Base-by-base conservation (phyloP, 2,113 vertebrate genomes). In the Heterotilapia buettikoferi region DNA sequence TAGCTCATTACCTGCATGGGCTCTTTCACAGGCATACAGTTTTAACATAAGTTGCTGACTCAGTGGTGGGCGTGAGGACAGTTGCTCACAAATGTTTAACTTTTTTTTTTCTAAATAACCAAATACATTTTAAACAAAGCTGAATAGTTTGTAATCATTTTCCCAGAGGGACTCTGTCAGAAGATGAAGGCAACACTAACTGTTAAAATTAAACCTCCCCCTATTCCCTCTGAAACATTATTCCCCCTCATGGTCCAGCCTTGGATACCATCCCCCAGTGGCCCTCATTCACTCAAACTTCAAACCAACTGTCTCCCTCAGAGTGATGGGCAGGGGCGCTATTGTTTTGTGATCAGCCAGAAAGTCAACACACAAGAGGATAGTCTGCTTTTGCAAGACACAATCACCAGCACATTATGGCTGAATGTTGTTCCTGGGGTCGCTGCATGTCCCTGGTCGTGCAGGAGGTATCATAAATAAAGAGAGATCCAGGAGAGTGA, bases 391-490 rank as follows among this genome's bases (percentile, higher is more conserved):
- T 40, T 31, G 52, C 86, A 88, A 85, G 61, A 83, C 78, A 56
- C 43, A 4, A 76, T 90, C 89, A 73, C 86, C 31, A 19, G 71
- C 76, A 78, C 73, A 80, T 50, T 85, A 85, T 71, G 11, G 57
- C 78, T 52, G 84, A 80, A 43, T 79, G 31, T 21, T 92, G 86
- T 92, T 88, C 88, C 86, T 73, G 87, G 86, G 92, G 94, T 96
- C 90, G 88, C 43, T 8, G 82, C 56, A 36, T 83, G 91, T 94
- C 94, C 91, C 89, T 40, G 90, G 88, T 92, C 88, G 78, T 90
- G 89, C 90, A 85, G 86, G 88, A 94, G 92, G 89, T 92, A 86
- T 91, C 92, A 94, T 96, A 96, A 96, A 96, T 95, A 94, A 92
- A 89, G 86, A 84, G 16, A 93, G 88, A 93, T 87, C 50, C 31